Conservation (phyloP, 2,113 vertebrate species). For the Rostratula benghalensis region DNA sequence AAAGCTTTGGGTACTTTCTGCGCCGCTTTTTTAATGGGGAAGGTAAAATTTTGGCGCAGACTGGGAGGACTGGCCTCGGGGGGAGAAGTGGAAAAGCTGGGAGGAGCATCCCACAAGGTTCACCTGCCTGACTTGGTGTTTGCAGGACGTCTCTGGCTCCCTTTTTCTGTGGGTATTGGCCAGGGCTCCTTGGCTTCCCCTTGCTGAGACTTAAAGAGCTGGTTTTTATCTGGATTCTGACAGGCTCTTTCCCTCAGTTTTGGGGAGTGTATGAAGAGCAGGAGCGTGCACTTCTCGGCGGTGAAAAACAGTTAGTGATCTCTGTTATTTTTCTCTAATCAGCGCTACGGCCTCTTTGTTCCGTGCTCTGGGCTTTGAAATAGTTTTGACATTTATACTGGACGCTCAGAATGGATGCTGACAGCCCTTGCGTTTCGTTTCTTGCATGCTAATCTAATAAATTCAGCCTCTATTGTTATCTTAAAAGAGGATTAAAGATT, state of each 20-base stretch:
- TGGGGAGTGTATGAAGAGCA: neutral
- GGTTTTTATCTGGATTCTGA: neutral
- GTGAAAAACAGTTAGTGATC: neutral
- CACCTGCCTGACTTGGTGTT: neutral
- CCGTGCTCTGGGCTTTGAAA: neutral
- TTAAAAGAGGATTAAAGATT: constrained; percentile 28
- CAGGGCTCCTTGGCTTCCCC: neutral
- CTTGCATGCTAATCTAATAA: constrained; percentile 16
- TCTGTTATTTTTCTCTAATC: neutral
- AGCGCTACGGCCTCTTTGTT: neutral
- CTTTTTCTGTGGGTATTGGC: neutral
- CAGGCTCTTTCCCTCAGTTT: neutral
- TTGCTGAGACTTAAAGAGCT: neutral
- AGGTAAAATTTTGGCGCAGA: neutral
- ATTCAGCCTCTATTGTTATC: constrained; percentile 12
- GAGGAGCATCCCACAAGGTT: neutral
- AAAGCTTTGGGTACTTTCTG: neutral
- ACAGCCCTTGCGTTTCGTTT: constrained; percentile 1
- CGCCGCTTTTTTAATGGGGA: neutral
- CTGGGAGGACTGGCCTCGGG: neutral
- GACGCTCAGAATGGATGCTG: neutral
- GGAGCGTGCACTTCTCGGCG: neutral
- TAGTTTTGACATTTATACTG: neutral
- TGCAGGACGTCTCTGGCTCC: neutral
- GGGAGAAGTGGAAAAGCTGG: neutral